A percentile compares a stretch with the other conserved stretches of the same genome.
These are phyloP conservation scores for Morinoia aosen DNA, from an alignment of 2,888 invertebrate species.

Conservation along the genomic window DNA sequence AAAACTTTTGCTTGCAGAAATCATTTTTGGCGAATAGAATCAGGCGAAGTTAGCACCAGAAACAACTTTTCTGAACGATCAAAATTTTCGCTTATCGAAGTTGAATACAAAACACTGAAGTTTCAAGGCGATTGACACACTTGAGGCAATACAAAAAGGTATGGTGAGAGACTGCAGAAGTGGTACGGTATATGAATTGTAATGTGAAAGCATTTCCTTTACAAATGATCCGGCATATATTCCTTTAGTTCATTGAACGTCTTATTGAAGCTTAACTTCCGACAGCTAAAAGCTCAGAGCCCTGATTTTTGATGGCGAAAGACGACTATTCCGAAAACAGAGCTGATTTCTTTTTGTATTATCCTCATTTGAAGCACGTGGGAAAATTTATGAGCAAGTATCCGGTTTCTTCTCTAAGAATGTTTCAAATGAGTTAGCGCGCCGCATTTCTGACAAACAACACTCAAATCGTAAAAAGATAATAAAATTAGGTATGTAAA, in stretches of 20 bases:
- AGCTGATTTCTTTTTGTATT: neutral
- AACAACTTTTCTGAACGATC: neutral
- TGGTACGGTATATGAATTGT: neutral
- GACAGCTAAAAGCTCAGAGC: neutral
- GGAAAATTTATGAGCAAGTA: neutral
- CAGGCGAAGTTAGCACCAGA: constrained; percentile 15
- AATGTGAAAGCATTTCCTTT: neutral
- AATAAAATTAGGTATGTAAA: neutral
- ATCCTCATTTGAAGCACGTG: neutral
- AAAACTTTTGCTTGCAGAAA: neutral
- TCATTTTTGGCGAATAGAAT: constrained; percentile 20
- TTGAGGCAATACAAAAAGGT: neutral
- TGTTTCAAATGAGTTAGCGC: neutral
- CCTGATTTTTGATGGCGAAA: neutral
- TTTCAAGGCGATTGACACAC: neutral
- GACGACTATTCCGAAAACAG: neutral
- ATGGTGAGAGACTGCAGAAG: neutral
- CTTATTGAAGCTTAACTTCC: neutral
- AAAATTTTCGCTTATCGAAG: neutral
- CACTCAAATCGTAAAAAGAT: neutral
- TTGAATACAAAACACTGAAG: neutral
- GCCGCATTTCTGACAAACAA: neutral
- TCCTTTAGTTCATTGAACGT: neutral
- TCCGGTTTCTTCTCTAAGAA: neutral
- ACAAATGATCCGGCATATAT: neutral